A percentile compares a stretch with the other conserved stretches of the same genome.
These are phyloP conservation scores for Tinea trinotella DNA, from an alignment of 2,888 invertebrate species.

Conservation along the genomic window DNA sequence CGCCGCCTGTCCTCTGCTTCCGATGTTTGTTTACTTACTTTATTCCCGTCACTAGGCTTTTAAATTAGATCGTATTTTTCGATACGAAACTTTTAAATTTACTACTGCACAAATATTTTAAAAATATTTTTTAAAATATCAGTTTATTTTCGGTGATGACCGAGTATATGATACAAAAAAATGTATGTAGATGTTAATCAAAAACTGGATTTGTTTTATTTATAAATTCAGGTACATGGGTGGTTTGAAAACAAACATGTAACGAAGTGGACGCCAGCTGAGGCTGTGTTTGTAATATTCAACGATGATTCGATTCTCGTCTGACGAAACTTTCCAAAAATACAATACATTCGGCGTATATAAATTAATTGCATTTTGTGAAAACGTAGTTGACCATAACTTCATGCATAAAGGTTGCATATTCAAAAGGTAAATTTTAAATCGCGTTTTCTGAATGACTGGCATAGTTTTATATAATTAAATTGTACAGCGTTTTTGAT, in stretches of 20 bases:
- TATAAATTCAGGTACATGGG: background rate
- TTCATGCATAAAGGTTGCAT: slow-evolving; percentile 10
- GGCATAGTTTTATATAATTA: background rate
- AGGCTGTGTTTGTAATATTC: background rate
- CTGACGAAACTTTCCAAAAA: background rate
- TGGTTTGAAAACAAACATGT: slow-evolving; percentile 6
- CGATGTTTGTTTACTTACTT: slow-evolving; percentile 18
- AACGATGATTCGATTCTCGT: background rate
- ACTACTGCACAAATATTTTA: background rate
- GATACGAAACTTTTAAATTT: background rate
- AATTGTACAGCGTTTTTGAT: background rate
- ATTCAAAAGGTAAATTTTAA: slow-evolving; percentile 8
- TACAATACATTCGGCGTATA: background rate
- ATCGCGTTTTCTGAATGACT: slow-evolving; percentile 11
- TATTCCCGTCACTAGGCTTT: slow-evolving; percentile 11
- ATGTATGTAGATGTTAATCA: slow-evolving; percentile 6
- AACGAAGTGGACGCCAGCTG: slow-evolving; percentile 12
- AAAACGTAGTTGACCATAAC: slow-evolving; percentile 5
- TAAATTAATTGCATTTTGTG: slow-evolving; percentile 12
- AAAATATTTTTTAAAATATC: background rate
- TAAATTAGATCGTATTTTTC: slow-evolving; percentile 12
- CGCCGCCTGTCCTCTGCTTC: slow-evolving; percentile 17
- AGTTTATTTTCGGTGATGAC: background rate
- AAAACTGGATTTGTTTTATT: background rate
- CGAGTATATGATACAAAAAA: background rate